Evolutionary conservation across 2,888 invertebrate genomes (phyloP).

Genomic region (Leptopilina syphax): DNA sequence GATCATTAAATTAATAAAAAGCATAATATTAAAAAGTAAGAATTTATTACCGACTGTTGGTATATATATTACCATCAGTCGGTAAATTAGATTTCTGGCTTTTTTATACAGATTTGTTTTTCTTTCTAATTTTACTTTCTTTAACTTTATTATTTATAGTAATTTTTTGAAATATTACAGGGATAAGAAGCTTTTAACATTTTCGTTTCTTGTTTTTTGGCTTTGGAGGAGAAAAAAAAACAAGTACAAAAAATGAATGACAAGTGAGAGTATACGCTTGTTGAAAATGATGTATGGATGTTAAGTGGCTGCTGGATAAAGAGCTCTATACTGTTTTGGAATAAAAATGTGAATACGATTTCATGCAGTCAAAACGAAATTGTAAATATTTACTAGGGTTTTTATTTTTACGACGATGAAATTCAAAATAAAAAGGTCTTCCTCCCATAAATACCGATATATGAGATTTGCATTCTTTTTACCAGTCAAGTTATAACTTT

Average conservation of each 20-base stretch:
- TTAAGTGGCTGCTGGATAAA: background rate
- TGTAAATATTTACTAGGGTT: slow-evolving; percentile 5
- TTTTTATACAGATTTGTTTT: too few relatives aligned
- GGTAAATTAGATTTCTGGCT: too few relatives aligned
- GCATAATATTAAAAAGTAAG: too few relatives aligned
- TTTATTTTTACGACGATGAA: background rate
- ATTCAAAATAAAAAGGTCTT: background rate
- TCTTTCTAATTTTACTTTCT: too few relatives aligned
- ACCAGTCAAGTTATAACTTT: background rate
- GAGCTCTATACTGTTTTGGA: background rate
- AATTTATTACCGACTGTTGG: too few relatives aligned
- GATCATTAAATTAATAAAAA: too few relatives aligned
- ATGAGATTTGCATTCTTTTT: slow-evolving; percentile 5
- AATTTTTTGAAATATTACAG: too few relatives aligned
- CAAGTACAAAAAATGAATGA: background rate
- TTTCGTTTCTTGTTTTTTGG: too few relatives aligned
- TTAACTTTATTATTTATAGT: too few relatives aligned
- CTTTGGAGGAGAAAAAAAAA: background rate
- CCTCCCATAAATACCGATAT: background rate
- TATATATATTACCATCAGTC: too few relatives aligned
- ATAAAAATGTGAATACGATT: background rate
- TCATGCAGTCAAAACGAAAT: background rate
- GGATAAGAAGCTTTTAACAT: too few relatives aligned
- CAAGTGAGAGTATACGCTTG: background rate
- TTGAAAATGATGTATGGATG: background rate